Evolutionary conservation across 2,888 invertebrate genomes (phyloP), one percentile per base, ranked within the genome.

Genomic region (Andrena hattorfiana): DNA sequence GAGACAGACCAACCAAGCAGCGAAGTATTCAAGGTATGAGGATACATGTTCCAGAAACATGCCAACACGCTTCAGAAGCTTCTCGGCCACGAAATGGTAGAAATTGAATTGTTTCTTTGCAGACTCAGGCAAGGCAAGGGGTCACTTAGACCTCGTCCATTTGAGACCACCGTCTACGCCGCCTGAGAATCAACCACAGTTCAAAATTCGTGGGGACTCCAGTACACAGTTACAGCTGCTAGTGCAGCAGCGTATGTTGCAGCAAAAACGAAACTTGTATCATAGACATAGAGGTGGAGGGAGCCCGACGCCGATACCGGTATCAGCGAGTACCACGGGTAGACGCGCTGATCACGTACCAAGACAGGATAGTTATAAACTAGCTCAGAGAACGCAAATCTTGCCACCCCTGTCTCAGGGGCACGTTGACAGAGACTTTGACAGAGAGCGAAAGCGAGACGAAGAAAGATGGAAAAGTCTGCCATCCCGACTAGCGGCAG

Each of bases 291-390:
- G 91, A 63, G 89, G 90, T 20, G 91, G 92, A 3, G 92, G 92
- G 16, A 92, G 92, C 69, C 93, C 93, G 5, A 92, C 92, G 0
- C 91, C 92, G 16, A 83, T 92, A 63, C 81, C 91, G 23, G 77
- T 89, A 7, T 89, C 91, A 23, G 79, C 87, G 20, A 83, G 81
- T 69, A 63, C 69, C 10, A 54, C 77, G n/a, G 76, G 79, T 54
- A 85, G 88, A 79, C 87, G 89, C 30, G 20, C 96, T 60, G 95
- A 97, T 76, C 97, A 97, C 92, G 97, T 98, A 95, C 95, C 98
- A 63, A 95, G 98, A 6, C 98, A 98, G 92, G 97, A 97, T 87
- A 97, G 98, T 89, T 98, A 98, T 94, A 98, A 98, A 94, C 96
- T 98, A 89, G 97, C 97, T 48, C 98, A 98, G 92, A 97, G 97